Conservation (phyloP, 2,113 vertebrate genomes). For the Apteryx mantelli region DNA sequence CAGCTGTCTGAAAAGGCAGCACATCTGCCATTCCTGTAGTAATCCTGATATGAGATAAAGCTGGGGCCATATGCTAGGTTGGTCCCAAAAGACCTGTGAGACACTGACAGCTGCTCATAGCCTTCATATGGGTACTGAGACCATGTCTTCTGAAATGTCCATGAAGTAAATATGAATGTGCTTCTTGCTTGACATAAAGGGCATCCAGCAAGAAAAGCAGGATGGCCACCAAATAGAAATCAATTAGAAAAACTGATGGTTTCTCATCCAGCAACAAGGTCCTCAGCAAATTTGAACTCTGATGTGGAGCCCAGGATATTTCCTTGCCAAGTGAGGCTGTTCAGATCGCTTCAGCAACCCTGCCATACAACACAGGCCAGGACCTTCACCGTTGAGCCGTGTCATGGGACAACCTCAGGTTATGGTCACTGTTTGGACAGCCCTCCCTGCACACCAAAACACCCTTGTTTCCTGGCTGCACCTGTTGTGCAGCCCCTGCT, state of each 20-base stretch:
- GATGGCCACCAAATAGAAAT: not conserved
- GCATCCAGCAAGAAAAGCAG: not conserved
- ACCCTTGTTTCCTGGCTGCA: not conserved
- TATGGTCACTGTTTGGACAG: not conserved
- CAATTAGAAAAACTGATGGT: not conserved
- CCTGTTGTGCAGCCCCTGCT: not conserved
- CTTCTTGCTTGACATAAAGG: not conserved
- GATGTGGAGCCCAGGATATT: not conserved
- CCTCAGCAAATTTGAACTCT: not conserved
- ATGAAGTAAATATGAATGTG: not conserved
- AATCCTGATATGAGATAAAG: not conserved
- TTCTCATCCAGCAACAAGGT: not conserved
- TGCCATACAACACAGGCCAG: not conserved
- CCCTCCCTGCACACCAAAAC: not conserved
- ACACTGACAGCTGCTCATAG: not conserved
- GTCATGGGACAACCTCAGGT: not conserved
- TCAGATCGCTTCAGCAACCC: not conserved
- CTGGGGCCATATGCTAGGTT: not conserved
- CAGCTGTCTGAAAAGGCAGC: not conserved
- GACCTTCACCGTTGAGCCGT: rapidly evolving
- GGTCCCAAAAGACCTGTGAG: not conserved
- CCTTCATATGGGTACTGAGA: not conserved
- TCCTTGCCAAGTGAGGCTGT: not conserved
- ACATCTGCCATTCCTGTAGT: not conserved
- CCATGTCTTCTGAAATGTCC: not conserved